These are phyloP conservation scores for Oplegnathus fasciatus DNA, from an alignment of 2,113 vertebrate genomes.

Conservation along the genomic window DNA sequence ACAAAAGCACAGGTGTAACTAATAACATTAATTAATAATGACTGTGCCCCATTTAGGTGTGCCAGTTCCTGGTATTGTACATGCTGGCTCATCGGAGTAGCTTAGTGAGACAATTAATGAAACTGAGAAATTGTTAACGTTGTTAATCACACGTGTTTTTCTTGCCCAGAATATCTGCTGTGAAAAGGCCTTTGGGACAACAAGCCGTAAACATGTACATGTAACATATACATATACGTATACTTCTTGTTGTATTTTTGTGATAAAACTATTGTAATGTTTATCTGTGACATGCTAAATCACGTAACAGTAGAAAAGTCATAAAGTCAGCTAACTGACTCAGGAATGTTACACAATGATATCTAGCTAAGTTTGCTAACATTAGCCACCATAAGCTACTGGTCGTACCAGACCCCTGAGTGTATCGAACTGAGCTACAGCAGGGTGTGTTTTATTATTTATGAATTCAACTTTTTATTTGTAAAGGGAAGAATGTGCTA, in stretches of 20 bases:
- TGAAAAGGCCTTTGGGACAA: not conserved
- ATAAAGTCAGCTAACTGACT: not conserved
- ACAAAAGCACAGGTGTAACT: not conserved
- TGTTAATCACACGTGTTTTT: not conserved
- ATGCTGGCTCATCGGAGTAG: not conserved
- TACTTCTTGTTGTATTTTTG: not conserved
- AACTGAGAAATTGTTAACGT: conserved; percentile 1
- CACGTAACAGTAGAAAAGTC: not conserved
- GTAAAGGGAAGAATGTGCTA: not conserved
- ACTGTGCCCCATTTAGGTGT: not conserved
- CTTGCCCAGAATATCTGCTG: not conserved
- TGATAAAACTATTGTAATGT: not conserved
- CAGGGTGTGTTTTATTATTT: conserved; percentile 6
- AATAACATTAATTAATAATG: no score
- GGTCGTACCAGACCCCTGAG: not conserved
- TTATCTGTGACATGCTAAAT: not conserved
- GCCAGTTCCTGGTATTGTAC: not conserved
- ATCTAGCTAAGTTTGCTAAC: not conserved
- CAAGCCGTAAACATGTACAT: no score
- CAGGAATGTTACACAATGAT: not conserved
- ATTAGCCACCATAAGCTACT: not conserved
- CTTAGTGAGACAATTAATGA: not conserved
- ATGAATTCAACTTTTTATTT: not conserved
- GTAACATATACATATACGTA: no score
- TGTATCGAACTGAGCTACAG: not conserved